phyloP scores from a whole-genome alignment of 2,113 vertebrate species.

The Eurypyga helias region DNA sequence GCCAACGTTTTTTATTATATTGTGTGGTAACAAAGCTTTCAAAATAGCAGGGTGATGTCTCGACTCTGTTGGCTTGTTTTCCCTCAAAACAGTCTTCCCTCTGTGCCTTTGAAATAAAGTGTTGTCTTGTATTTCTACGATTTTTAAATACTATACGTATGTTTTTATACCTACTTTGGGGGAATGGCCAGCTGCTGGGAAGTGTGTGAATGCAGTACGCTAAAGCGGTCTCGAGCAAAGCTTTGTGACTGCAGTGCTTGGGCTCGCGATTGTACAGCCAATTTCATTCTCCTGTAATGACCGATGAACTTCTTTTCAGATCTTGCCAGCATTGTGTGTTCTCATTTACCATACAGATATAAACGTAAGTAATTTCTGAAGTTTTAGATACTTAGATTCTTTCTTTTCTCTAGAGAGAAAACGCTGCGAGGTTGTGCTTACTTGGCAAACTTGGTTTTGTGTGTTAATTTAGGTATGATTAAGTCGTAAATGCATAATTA shows the following conservation, averaged over 20 bases:
- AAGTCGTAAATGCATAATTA: not conserved
- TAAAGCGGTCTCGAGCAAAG: not conserved
- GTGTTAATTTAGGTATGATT: not conserved
- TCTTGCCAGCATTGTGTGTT: slow-evolving; percentile 96
- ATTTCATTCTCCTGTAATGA: slow-evolving; percentile 34
- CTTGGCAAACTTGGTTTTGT: not conserved
- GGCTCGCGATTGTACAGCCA: not conserved
- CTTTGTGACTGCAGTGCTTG: not conserved
- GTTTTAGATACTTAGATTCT: not conserved
- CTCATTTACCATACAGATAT: slow-evolving; percentile 99
- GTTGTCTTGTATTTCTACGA: not conserved
- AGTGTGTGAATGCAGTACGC: not conserved
- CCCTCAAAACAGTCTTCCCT: not conserved
- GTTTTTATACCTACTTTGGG: not conserved
- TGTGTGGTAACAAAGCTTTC: not conserved
- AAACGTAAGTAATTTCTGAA: slow-evolving; percentile 88
- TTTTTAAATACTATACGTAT: not conserved
- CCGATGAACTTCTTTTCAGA: slow-evolving; percentile 82
- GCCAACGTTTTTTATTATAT: not conserved
- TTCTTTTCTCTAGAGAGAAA: not conserved
- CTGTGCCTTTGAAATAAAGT: not conserved
- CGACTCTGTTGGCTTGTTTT: not conserved
- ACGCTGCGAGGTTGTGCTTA: not conserved
- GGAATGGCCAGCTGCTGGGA: not conserved
- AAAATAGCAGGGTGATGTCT: not conserved